Conservation (phyloP, 2,888 invertebrate species). For the Julus scandinavius region DNA sequence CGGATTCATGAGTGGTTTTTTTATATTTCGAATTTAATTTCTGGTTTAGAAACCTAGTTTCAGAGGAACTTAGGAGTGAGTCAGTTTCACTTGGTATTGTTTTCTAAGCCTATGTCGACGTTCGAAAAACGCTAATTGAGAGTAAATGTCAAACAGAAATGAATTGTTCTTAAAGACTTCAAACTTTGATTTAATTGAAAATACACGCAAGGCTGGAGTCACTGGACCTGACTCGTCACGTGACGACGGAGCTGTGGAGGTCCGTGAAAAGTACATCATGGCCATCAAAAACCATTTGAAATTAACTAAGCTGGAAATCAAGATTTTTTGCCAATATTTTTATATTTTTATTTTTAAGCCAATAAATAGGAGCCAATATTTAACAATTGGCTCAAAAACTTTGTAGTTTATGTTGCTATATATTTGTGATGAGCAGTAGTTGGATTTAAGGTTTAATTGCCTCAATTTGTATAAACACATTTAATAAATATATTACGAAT, state of each 20-base stretch:
- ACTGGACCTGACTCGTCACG: neutral
- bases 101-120: neutral
- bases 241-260: neutral
- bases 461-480: too few relatives aligned
- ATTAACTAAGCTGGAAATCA: neutral
- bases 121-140: constrained; percentile 38
- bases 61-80: neutral
- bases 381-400: too few relatives aligned
- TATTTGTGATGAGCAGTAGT: too few relatives aligned
- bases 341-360: too few relatives aligned
- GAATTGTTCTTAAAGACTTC: neutral
- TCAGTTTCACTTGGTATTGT: constrained; percentile 9
- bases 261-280: constrained; percentile 4
- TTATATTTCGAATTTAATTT: neutral
- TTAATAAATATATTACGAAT: too few relatives aligned
- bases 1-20: neutral
- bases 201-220: constrained; percentile 16
- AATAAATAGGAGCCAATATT: too few relatives aligned
- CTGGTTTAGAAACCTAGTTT: constrained; percentile 23
- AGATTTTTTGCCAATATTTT: neutral
- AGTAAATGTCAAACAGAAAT: constrained; percentile 38
- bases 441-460: too few relatives aligned
- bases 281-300: neutral
- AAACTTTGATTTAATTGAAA: constrained; percentile 14
- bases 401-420: too few relatives aligned